A percentile compares a stretch with the other conserved stretches of the same genome.
These are phyloP conservation scores for Verasper variegatus DNA, from an alignment of 2,113 vertebrate genomes.

Conservation along the genomic window DNA sequence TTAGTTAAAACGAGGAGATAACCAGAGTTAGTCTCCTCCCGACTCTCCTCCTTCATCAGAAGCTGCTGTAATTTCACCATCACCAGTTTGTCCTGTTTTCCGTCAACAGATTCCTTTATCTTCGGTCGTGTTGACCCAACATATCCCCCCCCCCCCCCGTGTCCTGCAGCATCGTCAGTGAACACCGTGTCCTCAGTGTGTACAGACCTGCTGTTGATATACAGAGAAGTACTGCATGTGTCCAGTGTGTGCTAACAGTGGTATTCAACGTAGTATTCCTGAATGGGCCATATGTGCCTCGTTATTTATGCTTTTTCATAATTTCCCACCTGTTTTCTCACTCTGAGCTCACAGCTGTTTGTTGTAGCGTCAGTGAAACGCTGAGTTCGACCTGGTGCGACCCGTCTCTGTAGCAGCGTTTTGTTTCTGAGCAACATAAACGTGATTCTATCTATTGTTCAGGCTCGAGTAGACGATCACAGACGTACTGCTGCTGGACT, in stretches of 20 bases:
- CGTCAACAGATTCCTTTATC: slow-evolving; percentile 41
- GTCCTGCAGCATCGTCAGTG: background rate
- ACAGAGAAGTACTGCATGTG: background rate
- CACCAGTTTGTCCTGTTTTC: slow-evolving; percentile 25
- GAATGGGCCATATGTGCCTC: background rate
- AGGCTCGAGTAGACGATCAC: background rate
- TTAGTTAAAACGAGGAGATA: background rate
- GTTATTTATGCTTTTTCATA: background rate
- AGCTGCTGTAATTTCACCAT: no score
- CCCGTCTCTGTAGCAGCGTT: background rate
- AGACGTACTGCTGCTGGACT: background rate
- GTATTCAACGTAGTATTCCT: background rate
- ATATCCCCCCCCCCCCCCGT: slow-evolving; percentile 5
- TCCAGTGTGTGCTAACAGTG: background rate
- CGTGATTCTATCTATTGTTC: background rate
- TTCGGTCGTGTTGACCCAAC: slow-evolving; percentile 29
- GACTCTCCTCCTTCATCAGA: no score
- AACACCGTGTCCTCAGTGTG: background rate
- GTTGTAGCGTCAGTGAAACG: slow-evolving; percentile 5
- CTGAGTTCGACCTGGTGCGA: background rate
- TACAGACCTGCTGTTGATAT: background rate
- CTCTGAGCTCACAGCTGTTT: slow-evolving; percentile 17
- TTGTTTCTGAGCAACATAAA: no score
- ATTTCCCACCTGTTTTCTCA: background rate
- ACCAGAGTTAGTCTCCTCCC: no score